phyloP scores from a whole-genome alignment of 2,888 invertebrate species.

The Andrena chrysosceles region DNA sequence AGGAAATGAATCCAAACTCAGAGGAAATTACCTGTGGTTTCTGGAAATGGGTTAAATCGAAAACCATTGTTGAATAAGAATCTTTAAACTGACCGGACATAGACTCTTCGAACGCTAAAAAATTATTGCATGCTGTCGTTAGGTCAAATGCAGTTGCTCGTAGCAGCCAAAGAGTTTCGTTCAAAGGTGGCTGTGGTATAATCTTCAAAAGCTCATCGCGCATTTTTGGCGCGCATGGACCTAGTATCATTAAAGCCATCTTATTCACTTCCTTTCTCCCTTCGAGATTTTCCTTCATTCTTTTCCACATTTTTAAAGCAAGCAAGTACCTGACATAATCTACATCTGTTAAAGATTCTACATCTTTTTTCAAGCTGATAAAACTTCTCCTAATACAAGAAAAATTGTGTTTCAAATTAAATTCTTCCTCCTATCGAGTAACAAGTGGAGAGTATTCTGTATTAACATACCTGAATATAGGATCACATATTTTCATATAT shows the following conservation, averaged over 20 bases:
- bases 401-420: constrained; percentile 11
- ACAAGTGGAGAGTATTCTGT: constrained; percentile 7
- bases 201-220: constrained; percentile 68
- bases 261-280: constrained; percentile 74
- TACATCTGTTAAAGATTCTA: constrained; percentile 65
- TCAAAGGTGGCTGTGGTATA: constrained; percentile 71
- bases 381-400: constrained; percentile 77
- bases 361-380: constrained; percentile 58
- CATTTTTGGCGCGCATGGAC: constrained; percentile 72
- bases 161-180: constrained; percentile 76
- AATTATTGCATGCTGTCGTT: constrained; percentile 71
- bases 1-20: constrained; percentile 17
- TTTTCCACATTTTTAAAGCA: constrained; percentile 80
- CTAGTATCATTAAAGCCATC: constrained; percentile 75
- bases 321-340: constrained; percentile 79
- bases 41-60: constrained; percentile 11
- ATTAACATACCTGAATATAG: constrained; percentile 76
- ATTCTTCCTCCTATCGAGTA: not conserved
- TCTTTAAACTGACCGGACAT: constrained; percentile 28
- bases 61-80: constrained; percentile 24
- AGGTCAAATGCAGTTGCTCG: constrained; percentile 76
- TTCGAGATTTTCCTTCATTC: constrained; percentile 68
- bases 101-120: constrained; percentile 72
- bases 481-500: constrained; percentile 75
- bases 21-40: constrained; percentile 52